These are phyloP conservation scores for Sipha flava DNA, from an alignment of 1,140 invertebrate genomes.

Conservation along the genomic window DNA sequence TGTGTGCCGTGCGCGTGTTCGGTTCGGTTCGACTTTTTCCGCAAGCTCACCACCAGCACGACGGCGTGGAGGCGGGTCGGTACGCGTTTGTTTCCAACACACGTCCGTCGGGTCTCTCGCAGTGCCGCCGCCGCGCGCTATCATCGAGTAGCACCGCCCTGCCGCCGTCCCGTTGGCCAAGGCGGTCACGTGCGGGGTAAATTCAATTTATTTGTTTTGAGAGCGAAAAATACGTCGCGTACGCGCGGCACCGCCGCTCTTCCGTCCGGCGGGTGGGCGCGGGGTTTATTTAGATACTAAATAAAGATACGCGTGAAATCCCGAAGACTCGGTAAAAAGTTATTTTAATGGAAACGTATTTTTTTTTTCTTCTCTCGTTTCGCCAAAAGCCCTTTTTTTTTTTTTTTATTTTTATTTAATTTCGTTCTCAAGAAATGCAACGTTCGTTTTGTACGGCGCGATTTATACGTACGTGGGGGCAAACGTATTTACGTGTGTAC, in stretches of 20 bases:
- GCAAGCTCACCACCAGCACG: not conserved
- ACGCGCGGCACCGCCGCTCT: not conserved
- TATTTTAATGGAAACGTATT: conserved; percentile 14
- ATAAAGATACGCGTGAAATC: conserved; percentile 6
- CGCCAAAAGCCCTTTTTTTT: not conserved
- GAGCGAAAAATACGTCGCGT: not conserved
- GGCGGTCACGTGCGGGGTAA: not conserved
- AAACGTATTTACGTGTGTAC: too few species aligned
- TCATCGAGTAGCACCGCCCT: not conserved
- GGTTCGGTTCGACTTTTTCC: not conserved
- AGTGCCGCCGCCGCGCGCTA: not conserved
- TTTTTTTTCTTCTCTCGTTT: not conserved
- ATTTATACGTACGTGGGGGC: too few species aligned
- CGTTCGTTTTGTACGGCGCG: too few species aligned
- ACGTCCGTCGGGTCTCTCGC: not conserved
- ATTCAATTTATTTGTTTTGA: conserved; percentile 29
- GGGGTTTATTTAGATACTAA: not conserved
- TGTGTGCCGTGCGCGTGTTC: not conserved
- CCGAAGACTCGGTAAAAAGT: not conserved
- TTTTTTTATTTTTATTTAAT: not conserved
- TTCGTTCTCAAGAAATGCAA: not conserved
- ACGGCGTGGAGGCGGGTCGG: not conserved
- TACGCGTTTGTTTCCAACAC: conserved; percentile 14
- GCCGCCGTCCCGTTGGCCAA: not conserved
- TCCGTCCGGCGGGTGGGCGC: too few species aligned